phyloP scores from a whole-genome alignment of 2,113 vertebrate species.

The Microtus ochrogaster region DNA sequence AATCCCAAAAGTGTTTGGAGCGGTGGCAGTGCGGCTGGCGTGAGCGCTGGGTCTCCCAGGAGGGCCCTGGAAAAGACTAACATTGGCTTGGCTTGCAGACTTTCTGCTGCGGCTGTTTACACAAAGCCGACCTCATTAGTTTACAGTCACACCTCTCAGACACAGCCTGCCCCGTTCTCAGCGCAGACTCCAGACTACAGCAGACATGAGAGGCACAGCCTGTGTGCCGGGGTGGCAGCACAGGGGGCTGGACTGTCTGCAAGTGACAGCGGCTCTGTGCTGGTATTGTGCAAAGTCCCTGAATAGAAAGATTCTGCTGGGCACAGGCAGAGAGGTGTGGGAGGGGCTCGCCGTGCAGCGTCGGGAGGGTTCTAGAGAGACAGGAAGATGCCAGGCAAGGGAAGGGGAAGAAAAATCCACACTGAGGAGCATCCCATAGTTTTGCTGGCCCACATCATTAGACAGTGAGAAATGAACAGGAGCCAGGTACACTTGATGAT shows the following conservation, averaged over 20 bases:
- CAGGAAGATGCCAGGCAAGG: background rate
- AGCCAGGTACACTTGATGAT: background rate
- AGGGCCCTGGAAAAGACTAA: slow-evolving; percentile 63
- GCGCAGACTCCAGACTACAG: background rate
- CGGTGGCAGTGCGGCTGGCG: slow-evolving; percentile 53
- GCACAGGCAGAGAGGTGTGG: background rate
- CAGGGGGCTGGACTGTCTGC: background rate
- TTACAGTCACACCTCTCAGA: slow-evolving; percentile 78
- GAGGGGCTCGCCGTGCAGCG: background rate
- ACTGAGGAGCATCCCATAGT: background rate
- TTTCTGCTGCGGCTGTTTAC: slow-evolving; percentile 76
- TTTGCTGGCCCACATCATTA: background rate
- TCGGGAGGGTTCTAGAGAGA: background rate
- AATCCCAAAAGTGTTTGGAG: slow-evolving; percentile 68
- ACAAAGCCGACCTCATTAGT: slow-evolving; percentile 76
- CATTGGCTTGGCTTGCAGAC: slow-evolving; percentile 62
- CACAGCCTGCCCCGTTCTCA: slow-evolving; percentile 40
- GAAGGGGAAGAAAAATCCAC: background rate
- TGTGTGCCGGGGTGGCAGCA: background rate
- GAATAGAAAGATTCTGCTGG: background rate
- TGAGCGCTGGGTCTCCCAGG: slow-evolving; percentile 68
- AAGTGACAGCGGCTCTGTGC: background rate
- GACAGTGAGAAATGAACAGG: background rate
- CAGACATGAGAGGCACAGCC: slow-evolving; percentile 45
- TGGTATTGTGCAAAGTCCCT: background rate